Percentiles rank a stretch among this genome's conserved stretches.
These are phyloP conservation scores for Zygogramma bicolorata DNA, from an alignment of 2,888 invertebrate species.

Conservation along the genomic window DNA sequence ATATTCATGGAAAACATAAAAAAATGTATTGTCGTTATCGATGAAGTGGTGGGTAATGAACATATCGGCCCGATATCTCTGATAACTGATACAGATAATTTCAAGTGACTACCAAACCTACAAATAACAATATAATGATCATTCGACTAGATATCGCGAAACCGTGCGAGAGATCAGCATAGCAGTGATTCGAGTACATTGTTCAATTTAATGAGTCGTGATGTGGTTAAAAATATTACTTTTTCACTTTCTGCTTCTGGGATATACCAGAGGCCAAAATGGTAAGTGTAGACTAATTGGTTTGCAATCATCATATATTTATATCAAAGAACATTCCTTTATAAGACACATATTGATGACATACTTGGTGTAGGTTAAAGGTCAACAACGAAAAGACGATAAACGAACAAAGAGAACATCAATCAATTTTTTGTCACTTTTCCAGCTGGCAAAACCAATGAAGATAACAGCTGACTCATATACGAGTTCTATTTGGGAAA, in stretches of 20 bases:
- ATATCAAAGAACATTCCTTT: neutral
- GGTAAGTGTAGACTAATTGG: neutral
- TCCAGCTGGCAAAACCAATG: too few relatives aligned
- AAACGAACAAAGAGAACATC: too few relatives aligned
- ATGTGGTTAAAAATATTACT: neutral
- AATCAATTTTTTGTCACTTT: too few relatives aligned
- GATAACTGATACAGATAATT: neutral
- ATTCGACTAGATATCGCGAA: constrained; percentile 16
- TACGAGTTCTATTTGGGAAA: too few relatives aligned
- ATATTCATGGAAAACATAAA: too few relatives aligned
- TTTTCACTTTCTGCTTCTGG: neutral
- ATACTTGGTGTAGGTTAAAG: neutral
- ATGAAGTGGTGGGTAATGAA: neutral
- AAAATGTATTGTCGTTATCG: neutral
- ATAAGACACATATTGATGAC: neutral
- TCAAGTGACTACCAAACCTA: constrained; percentile 16
- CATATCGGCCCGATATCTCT: constrained; percentile 6
- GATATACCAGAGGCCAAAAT: neutral
- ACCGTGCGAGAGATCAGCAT: neutral
- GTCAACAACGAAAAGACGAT: too few relatives aligned
- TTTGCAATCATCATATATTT: neutral
- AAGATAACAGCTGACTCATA: too few relatives aligned
- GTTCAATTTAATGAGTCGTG: neutral
- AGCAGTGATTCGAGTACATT: neutral
- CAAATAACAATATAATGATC: constrained; percentile 6